Base-by-base conservation (phyloP, 2,113 vertebrate genomes). In the Catharus bicknelli region DNA sequence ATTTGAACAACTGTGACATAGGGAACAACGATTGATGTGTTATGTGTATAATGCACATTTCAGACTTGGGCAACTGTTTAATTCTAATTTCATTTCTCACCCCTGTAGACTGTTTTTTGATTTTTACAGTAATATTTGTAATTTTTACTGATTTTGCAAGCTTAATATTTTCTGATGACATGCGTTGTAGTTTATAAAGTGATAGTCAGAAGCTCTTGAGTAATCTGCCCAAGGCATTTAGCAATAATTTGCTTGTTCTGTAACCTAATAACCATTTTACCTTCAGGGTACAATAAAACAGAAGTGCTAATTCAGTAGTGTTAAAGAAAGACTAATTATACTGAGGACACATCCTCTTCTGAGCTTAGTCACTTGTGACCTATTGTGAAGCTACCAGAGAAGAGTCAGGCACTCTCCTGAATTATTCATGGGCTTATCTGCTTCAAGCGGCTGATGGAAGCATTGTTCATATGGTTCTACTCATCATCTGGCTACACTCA, bases 231-330 rank as follows among this genome's bases (percentile, higher is more conserved):
- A 62, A 94, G 94, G 94, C 83, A 62, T 95, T 96, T 90, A 93
- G 82, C 86, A 94, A 96, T 96, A 93, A 97, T 97, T 95, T 96
- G 86, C 94, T 97, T 97, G 84, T 96, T 97, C 97, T 95, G 80
- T 97, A 94, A 96, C 80, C 94, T 96, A 96, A 96, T 93, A 97
- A 96, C 83, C 83, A 78, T 91, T 95, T 78, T 87, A 95, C 91
- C 97, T 94, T 87, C 91, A 86, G 93, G 96, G 80, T 90, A 92
- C 69, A 92, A 96, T 96, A 96, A 97, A 97, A 93, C 74, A 95
- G 76, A 92, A 94, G 83, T 80, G 88, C 53, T 97, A 95, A 97
- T 97, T 97, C 86, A 85, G 81, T 95, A 86, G 64, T 86, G 86
- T 88, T 96, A 92, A 96, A 92, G 90, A 68, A 97, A 97, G 95